Evolutionary conservation across 1,140 invertebrate species (phyloP), one percentile per base, ranked within the genome.

Genomic region (Antheraea pernyi): DNA sequence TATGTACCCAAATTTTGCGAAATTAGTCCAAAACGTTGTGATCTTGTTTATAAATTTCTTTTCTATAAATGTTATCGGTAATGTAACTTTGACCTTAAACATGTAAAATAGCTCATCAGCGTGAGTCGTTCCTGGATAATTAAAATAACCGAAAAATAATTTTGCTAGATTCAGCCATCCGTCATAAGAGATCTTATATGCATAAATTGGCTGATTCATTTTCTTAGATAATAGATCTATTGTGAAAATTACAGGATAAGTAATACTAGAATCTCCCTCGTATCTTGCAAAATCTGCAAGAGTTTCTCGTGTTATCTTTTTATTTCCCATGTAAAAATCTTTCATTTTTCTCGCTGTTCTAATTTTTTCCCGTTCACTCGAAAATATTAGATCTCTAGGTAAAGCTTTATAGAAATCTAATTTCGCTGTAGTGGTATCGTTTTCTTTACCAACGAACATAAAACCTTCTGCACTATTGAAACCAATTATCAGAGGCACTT

Each of bases 381-480:
- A 71, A 63, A 88, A 84, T 11, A 46, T 6, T 13, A 91, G 65
- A 72, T 91, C 85, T 73, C 81, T 75, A 42, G 87, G 87, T 19
- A 89, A 66, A 5, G 84, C 78, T 39, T 76, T 71, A 39, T 70
- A 68, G n/a, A 83, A 78, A 73, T 82, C 80, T n/a, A 86, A 68
- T 3, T 84, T 79, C 7, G 63, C 18, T 66, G 84, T 75, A 3
- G 82, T 89, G 7, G 85, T 86, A n/a, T 78, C 77, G 61, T 88
- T 91, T 74, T 91, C 89, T 79, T 85, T 89, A 8, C 81, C 85
- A 66, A 75, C 74, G 46, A 91, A 89, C 80, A 88, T 83, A 10
- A 80, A 82, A 13, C 87, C 89, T 75, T 91, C 89, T n/a, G 83
- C 84, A 60, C 65, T 84, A 66, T 88, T 91, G 61, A 79, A 80